A percentile compares a stretch with the other conserved stretches of the same genome.
Conservation (phyloP, 1,140 invertebrate genomes). For the Thaumetopoea pityocampa region DNA sequence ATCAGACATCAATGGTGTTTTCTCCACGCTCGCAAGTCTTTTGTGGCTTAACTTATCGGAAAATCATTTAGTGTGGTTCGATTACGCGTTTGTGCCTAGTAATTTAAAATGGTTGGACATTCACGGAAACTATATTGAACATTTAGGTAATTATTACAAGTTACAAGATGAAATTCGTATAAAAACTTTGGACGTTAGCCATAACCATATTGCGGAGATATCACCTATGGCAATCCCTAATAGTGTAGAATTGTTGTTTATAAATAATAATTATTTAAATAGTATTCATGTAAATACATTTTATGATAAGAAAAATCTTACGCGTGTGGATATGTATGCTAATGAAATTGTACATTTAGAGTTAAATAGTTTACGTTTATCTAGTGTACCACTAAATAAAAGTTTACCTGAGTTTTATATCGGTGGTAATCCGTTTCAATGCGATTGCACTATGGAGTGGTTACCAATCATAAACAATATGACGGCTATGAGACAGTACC, state of each 20-base stretch:
- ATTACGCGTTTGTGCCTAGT: slow-evolving; percentile 91
- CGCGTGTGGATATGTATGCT: slow-evolving; percentile 91
- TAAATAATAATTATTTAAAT: slow-evolving; percentile 92
- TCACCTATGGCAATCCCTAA: slow-evolving; percentile 89
- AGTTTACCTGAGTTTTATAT: slow-evolving; percentile 90
- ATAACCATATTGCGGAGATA: slow-evolving; percentile 89
- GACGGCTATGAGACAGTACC: slow-evolving; percentile 87
- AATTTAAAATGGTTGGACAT: slow-evolving; percentile 94
- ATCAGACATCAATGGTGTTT: slow-evolving; percentile 90
- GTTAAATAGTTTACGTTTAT: slow-evolving; percentile 85
- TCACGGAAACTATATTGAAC: slow-evolving; percentile 91
- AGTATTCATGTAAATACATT: slow-evolving; percentile 89
- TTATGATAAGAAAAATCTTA: slow-evolving; percentile 88
- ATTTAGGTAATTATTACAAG: slow-evolving; percentile 90
- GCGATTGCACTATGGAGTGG: slow-evolving; percentile 96
- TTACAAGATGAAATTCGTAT: slow-evolving; percentile 86
- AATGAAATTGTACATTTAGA: slow-evolving; percentile 90
- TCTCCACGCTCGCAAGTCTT: slow-evolving; percentile 86
- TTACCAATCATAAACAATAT: slow-evolving; percentile 90
- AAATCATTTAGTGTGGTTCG: slow-evolving; percentile 93
- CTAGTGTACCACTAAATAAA: slow-evolving; percentile 81
- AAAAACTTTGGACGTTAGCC: slow-evolving; percentile 90
- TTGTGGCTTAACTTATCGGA: slow-evolving; percentile 93
- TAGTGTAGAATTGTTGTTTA: slow-evolving; percentile 90
- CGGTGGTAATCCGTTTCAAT: slow-evolving; percentile 92